These are phyloP conservation scores for Rhogogaster chlorosoma DNA, from an alignment of 2,888 invertebrate species.

Conservation along the genomic window DNA sequence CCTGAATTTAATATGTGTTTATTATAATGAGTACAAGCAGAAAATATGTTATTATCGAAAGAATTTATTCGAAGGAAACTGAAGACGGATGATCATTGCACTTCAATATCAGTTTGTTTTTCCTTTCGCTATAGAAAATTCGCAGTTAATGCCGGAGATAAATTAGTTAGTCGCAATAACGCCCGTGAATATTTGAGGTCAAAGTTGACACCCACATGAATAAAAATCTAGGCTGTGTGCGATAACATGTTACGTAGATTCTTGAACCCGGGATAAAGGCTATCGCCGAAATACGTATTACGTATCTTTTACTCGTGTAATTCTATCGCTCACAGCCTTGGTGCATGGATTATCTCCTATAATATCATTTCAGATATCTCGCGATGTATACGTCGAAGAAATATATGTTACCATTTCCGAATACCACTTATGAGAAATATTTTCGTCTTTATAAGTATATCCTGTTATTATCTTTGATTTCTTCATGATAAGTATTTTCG, in stretches of 20 bases:
- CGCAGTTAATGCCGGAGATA: neutral
- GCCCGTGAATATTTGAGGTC: constrained; percentile 28
- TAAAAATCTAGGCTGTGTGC: neutral
- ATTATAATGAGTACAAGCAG: neutral
- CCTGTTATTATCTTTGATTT: neutral
- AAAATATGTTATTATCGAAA: neutral
- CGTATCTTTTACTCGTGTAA: neutral
- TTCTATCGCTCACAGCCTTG: constrained; percentile 1
- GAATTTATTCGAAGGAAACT: neutral
- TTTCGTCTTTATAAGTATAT: neutral
- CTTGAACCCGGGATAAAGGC: constrained; percentile 6
- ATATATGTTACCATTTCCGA: neutral
- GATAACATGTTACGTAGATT: neutral
- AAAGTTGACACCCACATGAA: neutral
- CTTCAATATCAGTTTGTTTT: neutral
- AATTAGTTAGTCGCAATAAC: neutral
- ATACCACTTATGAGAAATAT: neutral
- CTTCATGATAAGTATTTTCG: neutral
- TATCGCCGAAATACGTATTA: neutral
- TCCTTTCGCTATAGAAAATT: neutral
- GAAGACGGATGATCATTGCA: neutral
- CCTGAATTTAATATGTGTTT: neutral
- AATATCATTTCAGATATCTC: neutral
- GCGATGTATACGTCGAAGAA: neutral
- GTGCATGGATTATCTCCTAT: neutral